Evolutionary conservation across 2,888 invertebrate species (phyloP), one percentile per base, ranked within the genome.

Genomic region (Lottia gigantea): DNA sequence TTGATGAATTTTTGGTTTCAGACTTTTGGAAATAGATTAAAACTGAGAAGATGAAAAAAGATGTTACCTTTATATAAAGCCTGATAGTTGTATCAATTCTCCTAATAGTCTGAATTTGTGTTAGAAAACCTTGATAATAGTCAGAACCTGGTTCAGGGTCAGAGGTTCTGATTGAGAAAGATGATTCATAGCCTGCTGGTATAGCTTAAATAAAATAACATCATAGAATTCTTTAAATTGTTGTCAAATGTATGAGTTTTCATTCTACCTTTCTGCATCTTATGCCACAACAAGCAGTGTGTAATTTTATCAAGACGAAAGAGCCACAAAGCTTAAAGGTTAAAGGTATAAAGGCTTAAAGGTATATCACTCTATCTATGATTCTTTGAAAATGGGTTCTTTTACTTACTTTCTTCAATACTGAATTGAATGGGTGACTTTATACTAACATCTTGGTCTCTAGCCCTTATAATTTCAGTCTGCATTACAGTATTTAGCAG

Each of bases 371-470:
- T n/a, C n/a, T n/a, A n/a, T n/a, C n/a, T n/a, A n/a, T n/a, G n/a
- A n/a, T 40, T 11, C 31, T 31, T 4, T 31, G 31, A 31, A 2
- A 31, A 31, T 8, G 40, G 11, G 11, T 40, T 11, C 40, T 31
- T 40, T 8, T 31, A 68, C 73, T 73, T 66, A 73, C 73, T 73
- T 45, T 71, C 71, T 55, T 73, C 68, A 45, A 73, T 46, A 26
- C 40, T 65, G 63, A 68, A 73, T 26, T 65, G 49, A 45, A 82
- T 75, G 49, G 72, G 70, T 19, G 75, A 74, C 64, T 76, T 75
- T 8, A 55, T n/a, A 14, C 80, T 68, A 0, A 80, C 79, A 69
- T 82, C 82, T 68, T 72, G 76, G 67, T 82, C 82, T 19, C 72
- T 73, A 11, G 81, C 82, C 31, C 72, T 64, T 12, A 82, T 74